Evolutionary conservation across 2,113 vertebrate genomes (phyloP).

Genomic region (Esox niger): DNA sequence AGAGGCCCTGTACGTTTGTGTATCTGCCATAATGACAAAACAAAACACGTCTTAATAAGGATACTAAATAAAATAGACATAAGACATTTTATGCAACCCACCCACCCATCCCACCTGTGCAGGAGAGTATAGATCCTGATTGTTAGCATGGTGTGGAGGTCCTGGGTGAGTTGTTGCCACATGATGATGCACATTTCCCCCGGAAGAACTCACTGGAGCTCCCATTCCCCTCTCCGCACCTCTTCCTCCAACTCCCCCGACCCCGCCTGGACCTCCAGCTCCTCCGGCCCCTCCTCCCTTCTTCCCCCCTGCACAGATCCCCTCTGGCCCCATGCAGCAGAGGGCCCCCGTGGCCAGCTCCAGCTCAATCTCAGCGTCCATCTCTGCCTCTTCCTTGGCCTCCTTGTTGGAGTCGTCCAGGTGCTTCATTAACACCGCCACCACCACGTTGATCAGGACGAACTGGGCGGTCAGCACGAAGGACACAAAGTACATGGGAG

Average conservation of each 20-base stretch:
- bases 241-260: slow-evolving; percentile 29
- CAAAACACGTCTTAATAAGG: no score
- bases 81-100: no score
- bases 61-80: no score
- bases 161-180: slow-evolving; percentile 36
- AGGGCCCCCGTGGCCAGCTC: slow-evolving; percentile 88
- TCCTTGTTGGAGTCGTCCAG: slow-evolving; percentile 99
- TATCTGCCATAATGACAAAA: no score
- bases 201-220: slow-evolving; percentile 33
- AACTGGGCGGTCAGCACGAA: slow-evolving; percentile 99
- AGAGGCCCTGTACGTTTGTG: no score
- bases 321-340: slow-evolving; percentile 75
- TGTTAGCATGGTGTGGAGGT: slow-evolving; percentile 54
- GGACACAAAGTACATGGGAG: slow-evolving; percentile 98
- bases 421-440: slow-evolving; percentile 99
- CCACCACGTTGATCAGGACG: slow-evolving; percentile 99
- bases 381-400: slow-evolving; percentile 97
- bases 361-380: slow-evolving; percentile 96
- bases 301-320: slow-evolving; percentile 39
- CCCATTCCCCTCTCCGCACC: slow-evolving; percentile 43
- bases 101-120: slow-evolving; percentile 79
- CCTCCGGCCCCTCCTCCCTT: slow-evolving; percentile 52
- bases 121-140: slow-evolving; percentile 80
- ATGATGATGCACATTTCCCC: slow-evolving; percentile 44
- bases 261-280: slow-evolving; percentile 17